Evolutionary conservation across 2,888 invertebrate genomes (phyloP), one percentile per base, ranked within the genome.

Genomic region (Spodoptera picta): DNA sequence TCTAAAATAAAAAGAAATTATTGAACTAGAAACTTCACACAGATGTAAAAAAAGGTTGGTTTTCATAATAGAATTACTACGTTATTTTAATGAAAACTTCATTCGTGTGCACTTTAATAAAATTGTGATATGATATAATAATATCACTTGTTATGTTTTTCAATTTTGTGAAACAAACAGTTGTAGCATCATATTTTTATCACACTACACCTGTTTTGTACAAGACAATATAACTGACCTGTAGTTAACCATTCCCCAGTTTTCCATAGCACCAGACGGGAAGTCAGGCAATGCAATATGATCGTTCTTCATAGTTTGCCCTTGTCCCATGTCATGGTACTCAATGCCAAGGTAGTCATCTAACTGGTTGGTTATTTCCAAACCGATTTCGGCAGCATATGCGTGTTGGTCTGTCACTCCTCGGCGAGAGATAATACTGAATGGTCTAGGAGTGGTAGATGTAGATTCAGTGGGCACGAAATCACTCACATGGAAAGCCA

Each of bases 401-500:
- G 73, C 69, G 11, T 95, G 95, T 49, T 95, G 94, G 47, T 81
- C 45, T 0, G 41, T 63, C 0, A 85, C 90, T 4, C 93, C 93
- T 77, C 82, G 88, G n/a, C 94, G 91, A 4, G 94, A 91, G 41
- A 94, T 86, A 56, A 94, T 92, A 58, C 85, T 85, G 70, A 94
- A 90, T 0, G 93, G 93, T 62, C 85, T 92, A 2, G 73, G 77
- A 1, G 54, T 43, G 0, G 85, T 83, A 36, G 85, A 82, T 1
- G 89, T 87, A n/a, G 42, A 10, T 27, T 71, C 81, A 1, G 92
- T 92, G 44, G 87, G 88, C 10, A 92, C 89, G 10, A 97, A 97
- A 79, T 98, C 97, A 67, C 97, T 97, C 3, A 99, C 96, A 52
- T 98, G 96, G 88, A 98, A 97, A 0, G 98, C 98, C 11, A 98